Conservation (phyloP, 2,888 invertebrate genomes). For the Gasteruption jaculator region DNA sequence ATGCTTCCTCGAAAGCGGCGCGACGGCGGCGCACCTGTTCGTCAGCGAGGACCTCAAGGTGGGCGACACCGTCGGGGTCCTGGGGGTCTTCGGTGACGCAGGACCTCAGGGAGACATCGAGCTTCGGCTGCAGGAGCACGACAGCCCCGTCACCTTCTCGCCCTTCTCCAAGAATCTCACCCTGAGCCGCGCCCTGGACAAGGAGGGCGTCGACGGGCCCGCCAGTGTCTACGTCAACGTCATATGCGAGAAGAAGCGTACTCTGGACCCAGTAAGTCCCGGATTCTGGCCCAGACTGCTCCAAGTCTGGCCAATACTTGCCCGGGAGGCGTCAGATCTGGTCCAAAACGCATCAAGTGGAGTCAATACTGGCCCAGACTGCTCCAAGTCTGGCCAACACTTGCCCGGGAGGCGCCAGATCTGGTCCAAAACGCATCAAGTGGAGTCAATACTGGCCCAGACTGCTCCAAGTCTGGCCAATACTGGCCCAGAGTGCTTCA, state of each 20-base stretch:
- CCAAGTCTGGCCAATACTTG: no score
- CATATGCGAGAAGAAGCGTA: constrained; percentile 75
- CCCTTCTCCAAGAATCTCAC: constrained; percentile 78
- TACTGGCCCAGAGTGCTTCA: no score
- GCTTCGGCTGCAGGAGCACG: constrained; percentile 72
- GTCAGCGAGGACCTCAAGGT: constrained; percentile 81
- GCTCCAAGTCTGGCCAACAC: no score
- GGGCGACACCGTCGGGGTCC: constrained; percentile 72
- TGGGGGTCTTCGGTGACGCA: constrained; percentile 80
- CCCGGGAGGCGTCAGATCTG: no score
- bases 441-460: no score
- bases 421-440: no score
- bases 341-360: no score
- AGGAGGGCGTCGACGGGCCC: constrained; percentile 79
- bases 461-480: no score
- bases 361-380: no score
- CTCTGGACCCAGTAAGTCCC: constrained; percentile 73
- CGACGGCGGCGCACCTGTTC: constrained; percentile 86
- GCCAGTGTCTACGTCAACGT: constrained; percentile 83
- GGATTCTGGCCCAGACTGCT: no score
- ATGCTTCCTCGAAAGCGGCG: constrained; percentile 86
- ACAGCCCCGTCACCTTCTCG: constrained; percentile 74
- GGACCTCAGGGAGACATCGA: constrained; percentile 72
- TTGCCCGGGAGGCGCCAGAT: no score
- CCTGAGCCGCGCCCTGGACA: constrained; percentile 72